Base-by-base conservation (phyloP, 2,888 invertebrate species). In the Chymomyza fuscimana region DNA sequence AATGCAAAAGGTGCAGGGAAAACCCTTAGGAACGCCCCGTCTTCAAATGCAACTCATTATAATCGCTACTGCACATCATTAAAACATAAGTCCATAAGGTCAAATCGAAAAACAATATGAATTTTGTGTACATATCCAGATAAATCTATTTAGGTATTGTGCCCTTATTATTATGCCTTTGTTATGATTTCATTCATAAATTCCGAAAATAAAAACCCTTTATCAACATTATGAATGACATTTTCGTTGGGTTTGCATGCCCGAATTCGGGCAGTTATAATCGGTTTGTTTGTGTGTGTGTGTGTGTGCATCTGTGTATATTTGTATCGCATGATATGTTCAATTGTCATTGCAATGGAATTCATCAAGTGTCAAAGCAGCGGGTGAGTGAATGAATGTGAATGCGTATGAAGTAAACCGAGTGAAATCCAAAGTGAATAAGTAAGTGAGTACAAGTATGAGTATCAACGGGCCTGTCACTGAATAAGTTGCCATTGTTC, bases 401-500 rank as follows among this genome's bases (percentile, higher is more conserved):
- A 78, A 80, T 78, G 78, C 64, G 63, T 67, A 32, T 32, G 32
- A 32, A 32, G 40, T 46, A 12, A 46, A 46, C 40, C 40, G 12
- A 46, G 12, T 46, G 40, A 46, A 12, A 12, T 46, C 40, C 40
- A 46, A 46, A 46, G 40, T 46, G 40, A 46, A 46, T 46, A 46
- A 12, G 12, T 46, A 46, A 46, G 40, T 46, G 40, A 46, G 32
- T 32, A 5, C 32, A 32, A 19, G 19, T 19, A 32, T 5, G 6
- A 1, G 40, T 46, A 46, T 46, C 40, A 46, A 46, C 40, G 40
- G 4, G 16, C 40, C 56, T 46, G 9, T 58, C 72, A 77, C 72
- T 82, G 88, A 83, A 87, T 83, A 83, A 83, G 70, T 83, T 70
- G 84, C 79, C 82, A 83, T 83, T 83, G 82, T 83, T 83, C 88